A percentile compares a stretch with the other conserved stretches of the same genome.
Conservation (phyloP, 2,888 invertebrate genomes). For the Dinocampus coccinellae region DNA sequence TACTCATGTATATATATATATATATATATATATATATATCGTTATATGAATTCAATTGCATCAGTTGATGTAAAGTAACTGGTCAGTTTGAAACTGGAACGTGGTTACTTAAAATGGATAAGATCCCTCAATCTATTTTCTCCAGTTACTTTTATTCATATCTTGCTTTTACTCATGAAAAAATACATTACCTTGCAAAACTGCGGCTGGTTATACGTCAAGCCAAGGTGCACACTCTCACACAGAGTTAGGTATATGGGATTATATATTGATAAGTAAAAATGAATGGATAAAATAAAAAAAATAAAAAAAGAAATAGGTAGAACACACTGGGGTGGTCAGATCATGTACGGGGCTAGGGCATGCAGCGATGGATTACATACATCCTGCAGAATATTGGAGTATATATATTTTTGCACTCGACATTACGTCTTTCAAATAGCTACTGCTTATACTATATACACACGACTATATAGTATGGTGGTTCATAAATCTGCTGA, state of each 20-base stretch:
- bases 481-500: constrained; percentile 34
- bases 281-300: neutral
- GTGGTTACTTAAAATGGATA: constrained; percentile 59
- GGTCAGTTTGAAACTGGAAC: constrained; percentile 40
- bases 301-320: neutral
- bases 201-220: constrained; percentile 20
- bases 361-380: neutral
- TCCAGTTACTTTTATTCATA: constrained; percentile 49
- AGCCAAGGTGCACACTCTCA: constrained; percentile 9
- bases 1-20: neutral
- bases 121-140: constrained; percentile 48
- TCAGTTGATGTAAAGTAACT: constrained; percentile 15
- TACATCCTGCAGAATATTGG: constrained; percentile 24
- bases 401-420: constrained; percentile 4
- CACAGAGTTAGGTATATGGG: neutral
- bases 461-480: neutral
- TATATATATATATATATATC: neutral
- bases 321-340: neutral
- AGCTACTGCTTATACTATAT: neutral
- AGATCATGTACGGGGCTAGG: neutral
- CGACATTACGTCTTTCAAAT: constrained; percentile 28
- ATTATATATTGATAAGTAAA: neutral
- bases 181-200: constrained; percentile 16
- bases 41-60: neutral
- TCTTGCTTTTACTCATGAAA: constrained; percentile 41